A percentile compares a stretch with the other conserved stretches of the same genome.
Evolutionary conservation across 2,797 vertebrate genomes (phyloP).

Genomic region (Antrozous pallidus): DNA sequence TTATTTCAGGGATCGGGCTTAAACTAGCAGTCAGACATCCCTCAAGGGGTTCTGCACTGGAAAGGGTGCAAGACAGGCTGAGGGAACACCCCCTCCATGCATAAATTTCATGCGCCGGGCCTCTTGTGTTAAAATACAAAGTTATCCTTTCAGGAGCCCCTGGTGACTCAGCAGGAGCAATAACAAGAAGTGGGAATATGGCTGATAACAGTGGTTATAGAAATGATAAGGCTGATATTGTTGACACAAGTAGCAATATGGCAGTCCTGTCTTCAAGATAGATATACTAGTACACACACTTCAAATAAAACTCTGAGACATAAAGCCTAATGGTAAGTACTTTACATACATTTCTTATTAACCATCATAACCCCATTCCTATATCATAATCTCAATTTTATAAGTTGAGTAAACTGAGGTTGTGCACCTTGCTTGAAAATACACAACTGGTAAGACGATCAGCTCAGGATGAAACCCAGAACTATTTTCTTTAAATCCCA

Average conservation of each 20-base stretch:
- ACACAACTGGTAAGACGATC: not conserved
- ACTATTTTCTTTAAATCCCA: not conserved
- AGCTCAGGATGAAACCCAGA: not conserved
- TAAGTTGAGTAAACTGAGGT: not conserved
- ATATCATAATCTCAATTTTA: not conserved
- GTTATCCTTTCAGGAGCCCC: not conserved
- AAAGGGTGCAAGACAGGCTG: too few relatives aligned
- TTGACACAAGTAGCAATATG: not conserved
- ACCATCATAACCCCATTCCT: not conserved
- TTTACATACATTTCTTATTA: not conserved
- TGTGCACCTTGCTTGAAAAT: not conserved
- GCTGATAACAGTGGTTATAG: not conserved
- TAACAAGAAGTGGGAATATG: not conserved
- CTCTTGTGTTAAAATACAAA: not conserved
- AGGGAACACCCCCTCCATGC: too few relatives aligned
- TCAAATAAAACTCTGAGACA: not conserved
- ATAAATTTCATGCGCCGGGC: too few relatives aligned
- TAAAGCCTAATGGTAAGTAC: not conserved
- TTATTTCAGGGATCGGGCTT: too few relatives aligned
- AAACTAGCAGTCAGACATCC: too few relatives aligned
- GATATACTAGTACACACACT: not conserved
- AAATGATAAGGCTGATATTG: not conserved
- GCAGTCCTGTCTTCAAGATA: not conserved
- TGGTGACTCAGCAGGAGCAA: not conserved
- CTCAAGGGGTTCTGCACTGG: too few relatives aligned